These are phyloP conservation scores for Mungos mungo DNA, from an alignment of 2,113 vertebrate genomes.

Conservation along the genomic window DNA sequence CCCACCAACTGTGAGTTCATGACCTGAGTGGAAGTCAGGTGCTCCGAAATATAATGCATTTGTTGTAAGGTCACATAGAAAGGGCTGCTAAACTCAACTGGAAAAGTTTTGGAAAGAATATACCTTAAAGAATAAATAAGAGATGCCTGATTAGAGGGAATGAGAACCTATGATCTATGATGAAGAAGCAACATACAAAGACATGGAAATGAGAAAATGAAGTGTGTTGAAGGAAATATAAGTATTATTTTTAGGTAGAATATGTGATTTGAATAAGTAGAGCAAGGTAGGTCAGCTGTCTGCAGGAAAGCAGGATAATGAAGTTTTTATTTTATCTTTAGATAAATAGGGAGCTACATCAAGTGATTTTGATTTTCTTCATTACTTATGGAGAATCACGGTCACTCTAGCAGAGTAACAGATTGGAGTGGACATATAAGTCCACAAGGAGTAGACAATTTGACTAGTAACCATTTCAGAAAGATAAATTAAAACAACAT, in stretches of 20 bases:
- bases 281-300: not conserved
- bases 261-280: not conserved
- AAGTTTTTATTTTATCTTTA: not conserved
- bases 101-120: not conserved
- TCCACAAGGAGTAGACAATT: not conserved
- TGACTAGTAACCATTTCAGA: not conserved
- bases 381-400: not conserved
- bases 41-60: not conserved
- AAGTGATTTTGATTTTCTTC: not conserved
- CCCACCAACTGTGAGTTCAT: too few species aligned
- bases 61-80: not conserved
- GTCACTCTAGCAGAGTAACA: not conserved
- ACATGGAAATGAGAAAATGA: not conserved
- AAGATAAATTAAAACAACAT: not conserved
- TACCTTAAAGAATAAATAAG: not conserved
- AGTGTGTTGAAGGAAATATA: not conserved
- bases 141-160: not conserved
- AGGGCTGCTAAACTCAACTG: not conserved
- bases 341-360: not conserved
- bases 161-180: not conserved
- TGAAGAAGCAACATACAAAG: not conserved
- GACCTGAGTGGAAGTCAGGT: too few species aligned
- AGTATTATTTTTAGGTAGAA: not conserved
- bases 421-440: not conserved
- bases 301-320: not conserved